phyloP scores from a whole-genome alignment of 1,140 invertebrate genomes.

The Triops cancriformis region DNA sequence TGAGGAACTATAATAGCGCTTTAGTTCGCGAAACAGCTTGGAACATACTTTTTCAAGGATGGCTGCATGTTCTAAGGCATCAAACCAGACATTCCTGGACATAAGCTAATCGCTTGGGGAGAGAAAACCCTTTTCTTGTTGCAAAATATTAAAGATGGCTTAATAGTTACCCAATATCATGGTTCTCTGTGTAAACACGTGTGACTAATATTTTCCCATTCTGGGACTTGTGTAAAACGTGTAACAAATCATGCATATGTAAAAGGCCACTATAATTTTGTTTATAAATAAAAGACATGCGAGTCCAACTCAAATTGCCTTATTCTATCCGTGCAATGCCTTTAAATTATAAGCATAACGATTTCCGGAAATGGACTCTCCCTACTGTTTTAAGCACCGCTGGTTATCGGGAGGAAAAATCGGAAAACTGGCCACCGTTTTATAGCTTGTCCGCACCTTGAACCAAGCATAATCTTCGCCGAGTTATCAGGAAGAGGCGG shows the following conservation, averaged over 20 bases:
- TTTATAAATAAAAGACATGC: conserved; percentile 11
- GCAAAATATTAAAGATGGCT: background rate
- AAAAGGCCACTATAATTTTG: background rate
- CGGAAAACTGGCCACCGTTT: background rate
- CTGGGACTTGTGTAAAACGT: background rate
- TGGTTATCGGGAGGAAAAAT: background rate
- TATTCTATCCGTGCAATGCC: background rate
- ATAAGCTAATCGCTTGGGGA: background rate
- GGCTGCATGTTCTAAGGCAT: conserved; percentile 1
- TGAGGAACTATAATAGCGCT: background rate
- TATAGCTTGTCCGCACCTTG: conserved; percentile 3
- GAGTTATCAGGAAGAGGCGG: background rate
- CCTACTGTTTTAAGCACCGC: background rate
- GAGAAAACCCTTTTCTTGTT: background rate
- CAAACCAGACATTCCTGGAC: conserved; percentile 9
- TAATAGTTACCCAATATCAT: background rate
- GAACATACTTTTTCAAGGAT: background rate
- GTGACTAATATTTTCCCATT: background rate
- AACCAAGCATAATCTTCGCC: background rate
- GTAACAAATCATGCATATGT: conserved; percentile 5
- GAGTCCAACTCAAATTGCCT: background rate
- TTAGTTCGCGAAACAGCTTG: background rate
- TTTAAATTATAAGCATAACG: background rate
- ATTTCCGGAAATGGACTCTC: background rate
- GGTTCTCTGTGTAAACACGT: background rate